Conservation (phyloP, 2,113 vertebrate species). For the Raja brachyura region DNA sequence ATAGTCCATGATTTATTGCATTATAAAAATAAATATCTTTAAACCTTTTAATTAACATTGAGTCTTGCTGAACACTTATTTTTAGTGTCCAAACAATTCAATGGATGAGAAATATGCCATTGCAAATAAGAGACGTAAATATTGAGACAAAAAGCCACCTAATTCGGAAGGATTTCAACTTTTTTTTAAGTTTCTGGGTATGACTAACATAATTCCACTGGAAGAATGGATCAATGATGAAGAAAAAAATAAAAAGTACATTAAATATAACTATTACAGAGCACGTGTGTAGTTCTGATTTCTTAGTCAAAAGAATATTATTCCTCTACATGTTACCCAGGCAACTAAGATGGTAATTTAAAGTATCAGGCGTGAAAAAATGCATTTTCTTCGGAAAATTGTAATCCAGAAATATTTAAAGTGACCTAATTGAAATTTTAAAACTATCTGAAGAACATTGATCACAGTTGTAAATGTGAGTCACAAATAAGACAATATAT, state of each 20-base stretch:
- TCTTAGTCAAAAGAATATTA: not conserved
- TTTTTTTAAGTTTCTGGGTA: not conserved
- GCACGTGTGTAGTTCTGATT: not conserved
- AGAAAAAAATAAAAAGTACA: not conserved
- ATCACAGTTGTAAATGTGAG: not conserved
- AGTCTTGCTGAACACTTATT: not conserved
- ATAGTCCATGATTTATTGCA: not conserved
- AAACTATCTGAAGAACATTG: not conserved
- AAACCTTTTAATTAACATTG: not conserved
- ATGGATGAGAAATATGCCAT: not conserved
- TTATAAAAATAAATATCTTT: not conserved
- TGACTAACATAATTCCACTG: not conserved
- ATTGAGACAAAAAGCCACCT: not conserved
- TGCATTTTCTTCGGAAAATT: not conserved
- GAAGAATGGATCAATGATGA: not conserved
- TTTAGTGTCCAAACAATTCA: not conserved
- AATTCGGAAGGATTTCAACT: not conserved
- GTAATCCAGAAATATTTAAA: not conserved
- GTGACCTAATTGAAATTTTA: not conserved
- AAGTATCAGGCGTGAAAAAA: not conserved
- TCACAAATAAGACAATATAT: not conserved
- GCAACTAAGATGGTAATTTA: not conserved
- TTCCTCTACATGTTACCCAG: not conserved
- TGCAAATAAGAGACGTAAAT: not conserved
- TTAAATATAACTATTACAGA: not conserved